Evolutionary conservation across 2,888 invertebrate genomes (phyloP), one percentile per base, ranked within the genome.

Genomic region (Molanna angustata): DNA sequence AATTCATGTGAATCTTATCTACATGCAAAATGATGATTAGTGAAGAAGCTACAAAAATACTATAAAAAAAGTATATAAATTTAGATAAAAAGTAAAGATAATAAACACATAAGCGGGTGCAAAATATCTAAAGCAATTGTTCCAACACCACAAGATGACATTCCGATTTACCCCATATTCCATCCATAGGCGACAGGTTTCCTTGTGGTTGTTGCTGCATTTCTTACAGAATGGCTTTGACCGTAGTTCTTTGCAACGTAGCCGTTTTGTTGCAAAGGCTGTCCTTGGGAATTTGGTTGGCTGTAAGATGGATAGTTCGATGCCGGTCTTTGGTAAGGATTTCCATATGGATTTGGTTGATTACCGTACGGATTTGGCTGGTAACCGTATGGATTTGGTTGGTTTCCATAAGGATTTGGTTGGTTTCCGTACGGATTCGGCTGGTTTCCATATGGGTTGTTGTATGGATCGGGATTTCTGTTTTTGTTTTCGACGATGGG

Each of bases 101-200:
- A n/a, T n/a, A n/a, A n/a, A n/a, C n/a, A n/a, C n/a, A n/a, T n/a
- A n/a, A n/a, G n/a, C n/a, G n/a, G n/a, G n/a, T n/a, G n/a, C n/a
- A n/a, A n/a, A n/a, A n/a, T n/a, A n/a, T n/a, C n/a, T n/a, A n/a
- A n/a, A n/a, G n/a, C n/a, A n/a, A n/a, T n/a, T 39, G 17, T 48
- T 48, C 57, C 57, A 43, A 46, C 46, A 55, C 58, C 56, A 27
- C 53, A 51, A 48, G 21, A 14, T 19, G 14, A 33, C 13, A n/a
- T 49, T 13, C 37, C 17, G 33, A 69, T 69, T 77, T 77, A 77
- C 77, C 77, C 73, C 68, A 73, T 64, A 56, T 70, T 73, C 76
- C 76, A 76, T 59, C 76, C 76, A 62, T 75, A 77, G 46, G 66
- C 64, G 54, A 67, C 67, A 17, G 77, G 75, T 61, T 66, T 71